A percentile compares a stretch with the other conserved stretches of the same genome.
Evolutionary conservation across 2,888 invertebrate species (phyloP).

Genomic region (Synergus japonicus): DNA sequence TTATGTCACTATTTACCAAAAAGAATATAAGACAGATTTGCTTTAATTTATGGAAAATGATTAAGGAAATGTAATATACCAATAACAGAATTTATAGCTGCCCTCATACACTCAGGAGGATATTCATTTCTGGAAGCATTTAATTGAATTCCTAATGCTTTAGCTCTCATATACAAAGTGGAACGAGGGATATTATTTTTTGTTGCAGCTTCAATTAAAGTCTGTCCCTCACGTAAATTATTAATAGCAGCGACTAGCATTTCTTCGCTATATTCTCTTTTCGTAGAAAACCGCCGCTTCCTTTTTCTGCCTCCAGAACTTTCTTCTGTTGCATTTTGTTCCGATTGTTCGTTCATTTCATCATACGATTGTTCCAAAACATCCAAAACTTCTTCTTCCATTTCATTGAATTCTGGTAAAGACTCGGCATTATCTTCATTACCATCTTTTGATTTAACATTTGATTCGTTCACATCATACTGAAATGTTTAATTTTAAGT

Average conservation of each 20-base stretch:
- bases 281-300: constrained; percentile 64
- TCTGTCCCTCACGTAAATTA: constrained; percentile 73
- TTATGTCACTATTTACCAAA: background rate
- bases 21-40: background rate
- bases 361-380: constrained; percentile 55
- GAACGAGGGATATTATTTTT: constrained; percentile 76
- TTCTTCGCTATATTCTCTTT: constrained; percentile 73
- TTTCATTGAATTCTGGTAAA: constrained; percentile 57
- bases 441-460: constrained; percentile 56
- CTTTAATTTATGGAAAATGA: background rate
- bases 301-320: constrained; percentile 57
- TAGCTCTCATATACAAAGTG: constrained; percentile 76
- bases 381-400: constrained; percentile 54
- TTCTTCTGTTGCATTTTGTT: constrained; percentile 39
- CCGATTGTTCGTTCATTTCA: constrained; percentile 45
- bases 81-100: constrained; percentile 75
- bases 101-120: constrained; percentile 74
- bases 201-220: constrained; percentile 74
- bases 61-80: constrained; percentile 58
- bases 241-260: constrained; percentile 74
- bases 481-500: background rate
- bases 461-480: constrained; percentile 9
- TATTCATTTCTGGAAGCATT: constrained; percentile 75
- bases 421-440: constrained; percentile 55
- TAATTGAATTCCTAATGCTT: constrained; percentile 72